Evolutionary conservation across 2,797 vertebrate species (phyloP).

Genomic region (Gila robusta): DNA sequence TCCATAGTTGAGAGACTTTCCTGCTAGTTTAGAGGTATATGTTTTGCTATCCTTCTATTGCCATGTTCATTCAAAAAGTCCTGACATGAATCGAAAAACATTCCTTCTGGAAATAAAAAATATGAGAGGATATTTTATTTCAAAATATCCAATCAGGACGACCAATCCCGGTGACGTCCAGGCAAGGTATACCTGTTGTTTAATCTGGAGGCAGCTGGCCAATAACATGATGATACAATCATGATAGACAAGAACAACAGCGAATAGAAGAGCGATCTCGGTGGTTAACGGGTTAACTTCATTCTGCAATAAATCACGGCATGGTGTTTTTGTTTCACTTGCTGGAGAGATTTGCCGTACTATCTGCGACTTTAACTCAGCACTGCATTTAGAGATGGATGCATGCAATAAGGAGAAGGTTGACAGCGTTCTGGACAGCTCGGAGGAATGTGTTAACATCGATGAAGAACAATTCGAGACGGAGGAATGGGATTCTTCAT

Average conservation of each 20-base stretch:
- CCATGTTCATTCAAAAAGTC: not conserved
- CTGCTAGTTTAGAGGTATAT: no score
- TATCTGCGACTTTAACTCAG: not conserved
- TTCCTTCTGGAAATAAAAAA: not conserved
- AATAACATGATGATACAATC: not conserved
- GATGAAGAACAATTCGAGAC: not conserved
- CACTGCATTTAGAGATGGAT: not conserved
- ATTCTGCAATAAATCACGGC: not conserved
- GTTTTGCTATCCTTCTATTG: not conserved
- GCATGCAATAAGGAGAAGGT: not conserved
- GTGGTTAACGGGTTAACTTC: not conserved
- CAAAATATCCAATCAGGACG: conserved; percentile 16
- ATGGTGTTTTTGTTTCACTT: not conserved
- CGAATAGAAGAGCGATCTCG: not conserved
- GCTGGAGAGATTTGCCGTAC: no score
- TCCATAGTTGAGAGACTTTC: not conserved
- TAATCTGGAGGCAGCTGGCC: not conserved
- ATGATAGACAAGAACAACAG: not conserved
- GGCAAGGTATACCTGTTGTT: not conserved
- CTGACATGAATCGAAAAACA: not conserved
- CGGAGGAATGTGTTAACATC: not conserved
- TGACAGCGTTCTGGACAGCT: not conserved
- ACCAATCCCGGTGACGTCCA: not conserved
- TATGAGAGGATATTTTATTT: not conserved
- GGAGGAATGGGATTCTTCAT: not conserved